A percentile compares a stretch with the other conserved stretches of the same genome.
Evolutionary conservation across 2,888 invertebrate species (phyloP).

Genomic region (Apoda limacodes): DNA sequence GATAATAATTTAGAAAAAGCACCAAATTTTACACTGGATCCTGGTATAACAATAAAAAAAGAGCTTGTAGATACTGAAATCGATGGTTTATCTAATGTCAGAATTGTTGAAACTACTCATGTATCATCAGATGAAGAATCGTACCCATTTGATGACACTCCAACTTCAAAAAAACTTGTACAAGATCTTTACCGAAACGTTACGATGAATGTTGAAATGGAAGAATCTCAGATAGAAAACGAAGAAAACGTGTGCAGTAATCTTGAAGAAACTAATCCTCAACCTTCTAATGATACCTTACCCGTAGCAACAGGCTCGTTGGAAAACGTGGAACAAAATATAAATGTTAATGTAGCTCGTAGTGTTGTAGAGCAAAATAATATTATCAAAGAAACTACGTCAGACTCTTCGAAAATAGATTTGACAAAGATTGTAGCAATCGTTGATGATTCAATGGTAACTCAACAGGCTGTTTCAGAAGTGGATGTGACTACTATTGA

Average conservation of each 20-base stretch:
- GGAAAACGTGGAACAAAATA: not conserved
- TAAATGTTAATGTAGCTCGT: not conserved
- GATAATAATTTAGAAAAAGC: not conserved
- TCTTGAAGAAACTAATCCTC: not conserved
- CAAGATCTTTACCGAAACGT: not conserved
- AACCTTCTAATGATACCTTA: not conserved
- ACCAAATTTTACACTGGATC: conserved; percentile 1
- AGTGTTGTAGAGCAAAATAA: not conserved
- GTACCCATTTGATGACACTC: conserved; percentile 6
- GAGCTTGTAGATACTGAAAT: conserved; percentile 10
- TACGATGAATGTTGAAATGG: not conserved
- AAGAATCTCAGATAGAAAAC: not conserved
- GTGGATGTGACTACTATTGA: not conserved
- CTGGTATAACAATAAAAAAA: conserved; percentile 9
- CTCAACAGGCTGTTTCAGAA: not conserved
- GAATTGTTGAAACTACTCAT: conserved; percentile 16
- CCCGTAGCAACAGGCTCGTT: not conserved
- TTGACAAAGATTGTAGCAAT: no score
- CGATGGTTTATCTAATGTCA: conserved; percentile 19
- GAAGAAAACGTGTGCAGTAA: not conserved
- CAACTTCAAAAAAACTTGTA: not conserved
- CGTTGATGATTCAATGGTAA: not conserved
- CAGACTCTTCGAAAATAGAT: no score
- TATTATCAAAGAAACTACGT: not conserved
- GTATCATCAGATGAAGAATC: no score